Evolutionary conservation across 2,113 vertebrate species (phyloP), one percentile per base, ranked within the genome.

Genomic region (Macrotus californicus): DNA sequence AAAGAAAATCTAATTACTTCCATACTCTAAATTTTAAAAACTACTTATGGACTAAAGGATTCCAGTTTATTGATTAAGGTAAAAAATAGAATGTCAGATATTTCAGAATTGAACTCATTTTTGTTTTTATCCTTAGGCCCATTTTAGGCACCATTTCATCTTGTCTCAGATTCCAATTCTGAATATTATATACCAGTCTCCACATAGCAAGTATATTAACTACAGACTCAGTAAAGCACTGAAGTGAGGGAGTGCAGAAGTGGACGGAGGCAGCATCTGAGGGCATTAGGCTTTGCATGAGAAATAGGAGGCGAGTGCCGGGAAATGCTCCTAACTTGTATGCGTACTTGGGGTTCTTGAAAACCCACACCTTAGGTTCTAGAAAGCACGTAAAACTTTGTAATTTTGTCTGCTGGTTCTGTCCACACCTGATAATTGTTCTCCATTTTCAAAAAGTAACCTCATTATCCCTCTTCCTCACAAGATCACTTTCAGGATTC

Each of bases 1-100:
- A 81, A 72, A 72, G 82, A 77, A 34, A 72, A 88, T 88, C 3
- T 91, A 41, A 59, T 95, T 93, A 88, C 43, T 89, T 90, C 46
- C 34, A 89, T 69, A 83, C 73, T 93, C 19, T 64, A 75, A 84
- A n/a, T 66, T 89, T 94, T 61, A 77, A 59, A 95, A 94, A 24
- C 18, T 72, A 73, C 56, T 87, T 46, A 26, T 12, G 26, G 8
- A 67, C 36, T 87, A 72, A 43, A 89, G 54, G 22, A 75, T 81
- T 76, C 54, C 77, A 80, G 79, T 59, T 75, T 83, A 81, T 83
- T 66, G 67, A 88, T 41, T 21, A 48, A 83, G 73, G 43, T 80
- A 26, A 89, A 16, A 85, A 50, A 16, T 5, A 52, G 31, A 76
- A 6, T 21, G 7, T 46, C 69, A 50, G 22, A 34, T 9, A 43